Percentiles rank a stretch among this genome's conserved stretches.
phyloP scores from a whole-genome alignment of 2,888 invertebrate genomes.

The Microctonus brassicae region DNA sequence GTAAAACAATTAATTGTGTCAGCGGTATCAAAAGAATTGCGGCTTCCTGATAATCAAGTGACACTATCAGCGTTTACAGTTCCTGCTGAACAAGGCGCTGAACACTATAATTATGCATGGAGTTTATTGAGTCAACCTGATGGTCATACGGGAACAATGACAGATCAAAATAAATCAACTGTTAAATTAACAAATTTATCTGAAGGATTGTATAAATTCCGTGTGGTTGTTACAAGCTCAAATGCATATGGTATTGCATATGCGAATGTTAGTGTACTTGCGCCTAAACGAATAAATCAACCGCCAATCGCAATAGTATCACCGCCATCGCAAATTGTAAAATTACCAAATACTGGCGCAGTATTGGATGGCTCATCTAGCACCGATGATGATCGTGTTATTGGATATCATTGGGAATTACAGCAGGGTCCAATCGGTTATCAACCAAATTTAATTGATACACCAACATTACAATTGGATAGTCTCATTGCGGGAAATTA shows the following conservation, averaged over 20 bases:
- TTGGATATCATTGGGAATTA: constrained; percentile 93
- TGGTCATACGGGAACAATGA: constrained; percentile 82
- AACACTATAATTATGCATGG: constrained; percentile 91
- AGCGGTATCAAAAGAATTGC: constrained; percentile 82
- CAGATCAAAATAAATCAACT: constrained; percentile 86
- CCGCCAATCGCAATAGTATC: constrained; percentile 89
- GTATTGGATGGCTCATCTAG: constrained; percentile 88
- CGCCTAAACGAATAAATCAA: constrained; percentile 84
- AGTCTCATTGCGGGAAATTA: constrained; percentile 92
- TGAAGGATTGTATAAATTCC: constrained; percentile 90
- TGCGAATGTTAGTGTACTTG: constrained; percentile 91
- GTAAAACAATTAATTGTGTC: constrained; percentile 79
- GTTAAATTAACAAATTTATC: constrained; percentile 87
- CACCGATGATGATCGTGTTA: constrained; percentile 86
- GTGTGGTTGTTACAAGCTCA: constrained; percentile 85
- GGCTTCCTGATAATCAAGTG: constrained; percentile 87
- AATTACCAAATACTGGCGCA: constrained; percentile 89
- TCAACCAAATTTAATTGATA: constrained; percentile 83
- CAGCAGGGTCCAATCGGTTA: constrained; percentile 89
- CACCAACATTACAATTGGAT: constrained; percentile 85
- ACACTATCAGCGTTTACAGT: constrained; percentile 86
- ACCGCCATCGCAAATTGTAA: constrained; percentile 87
- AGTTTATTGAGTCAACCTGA: constrained; percentile 87
- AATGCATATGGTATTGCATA: constrained; percentile 84
- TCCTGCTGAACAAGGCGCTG: constrained; percentile 81